These are phyloP conservation scores for Entelurus aequoreus DNA, from an alignment of 2,113 vertebrate genomes.

Conservation along the genomic window DNA sequence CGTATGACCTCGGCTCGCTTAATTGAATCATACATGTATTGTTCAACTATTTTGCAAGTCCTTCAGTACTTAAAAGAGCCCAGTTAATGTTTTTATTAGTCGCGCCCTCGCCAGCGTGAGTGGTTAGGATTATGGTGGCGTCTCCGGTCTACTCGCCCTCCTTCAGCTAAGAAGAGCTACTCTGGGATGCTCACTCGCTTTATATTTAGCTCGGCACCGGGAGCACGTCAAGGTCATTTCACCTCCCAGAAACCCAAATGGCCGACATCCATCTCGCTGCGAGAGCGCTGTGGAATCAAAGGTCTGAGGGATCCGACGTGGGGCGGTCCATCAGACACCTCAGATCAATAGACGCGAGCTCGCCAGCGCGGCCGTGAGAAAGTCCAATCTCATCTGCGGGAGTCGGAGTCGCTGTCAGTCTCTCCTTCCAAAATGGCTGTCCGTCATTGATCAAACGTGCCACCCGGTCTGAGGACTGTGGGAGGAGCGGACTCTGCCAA, in stretches of 20 bases:
- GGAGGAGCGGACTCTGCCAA: constrained; percentile 36
- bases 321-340: constrained; percentile 42
- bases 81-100: neutral
- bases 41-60: no score
- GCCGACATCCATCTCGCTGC: constrained; percentile 26
- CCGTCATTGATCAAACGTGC: constrained; percentile 35
- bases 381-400: constrained; percentile 28
- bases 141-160: neutral
- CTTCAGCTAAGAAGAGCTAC: neutral
- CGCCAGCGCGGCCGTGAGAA: constrained; percentile 24
- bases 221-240: constrained; percentile 29
- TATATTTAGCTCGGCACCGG: neutral
- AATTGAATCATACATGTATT: neutral
- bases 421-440: constrained; percentile 44
- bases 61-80: neutral
- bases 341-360: constrained; percentile 51
- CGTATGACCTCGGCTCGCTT: no score
- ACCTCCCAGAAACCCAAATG: constrained; percentile 7
- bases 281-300: constrained; percentile 41
- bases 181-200: neutral
- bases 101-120: neutral
- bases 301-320: constrained; percentile 39
- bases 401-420: constrained; percentile 11
- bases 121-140: neutral
- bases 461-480: constrained; percentile 41